Conservation (phyloP, 2,113 vertebrate genomes). For the Ursus arctos region DNA sequence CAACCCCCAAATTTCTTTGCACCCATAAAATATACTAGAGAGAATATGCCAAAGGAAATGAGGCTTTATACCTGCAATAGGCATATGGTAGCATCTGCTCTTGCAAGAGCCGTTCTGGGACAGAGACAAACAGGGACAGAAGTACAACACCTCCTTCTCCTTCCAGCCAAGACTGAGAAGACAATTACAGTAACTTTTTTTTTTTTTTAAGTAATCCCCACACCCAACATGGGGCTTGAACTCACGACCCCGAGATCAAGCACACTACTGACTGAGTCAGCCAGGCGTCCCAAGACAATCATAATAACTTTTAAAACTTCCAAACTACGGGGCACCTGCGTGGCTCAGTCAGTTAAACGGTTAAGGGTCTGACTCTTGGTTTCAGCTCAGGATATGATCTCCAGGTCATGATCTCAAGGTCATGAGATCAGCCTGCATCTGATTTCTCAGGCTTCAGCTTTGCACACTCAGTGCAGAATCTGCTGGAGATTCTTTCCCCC, state of each 20-base stretch:
- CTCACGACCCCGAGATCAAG: not conserved
- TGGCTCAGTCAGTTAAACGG: not conserved
- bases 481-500: not conserved
- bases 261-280: not conserved
- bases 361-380: not conserved
- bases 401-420: not conserved
- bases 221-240: not conserved
- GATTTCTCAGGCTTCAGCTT: not conserved
- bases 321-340: not conserved
- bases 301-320: conserved; percentile 38
- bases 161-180: not conserved
- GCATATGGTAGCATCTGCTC: not conserved
- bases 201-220: not conserved
- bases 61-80: not conserved
- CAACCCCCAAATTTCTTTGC: not conserved
- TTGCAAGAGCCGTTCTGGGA: not conserved
- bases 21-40: not conserved
- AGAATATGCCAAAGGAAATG: not conserved
- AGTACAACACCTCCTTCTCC: not conserved
- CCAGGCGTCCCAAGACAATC: not conserved
- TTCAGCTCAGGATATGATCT: not conserved
- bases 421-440: not conserved
- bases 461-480: not conserved
- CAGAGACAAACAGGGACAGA: not conserved
- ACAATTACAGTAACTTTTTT: not conserved